Evolutionary conservation across 35 echinoderm and acorn worm genomes (phyloP), one percentile per base, ranked within the genome.

Genomic region (Strongylocentrotus purpuratus): DNA sequence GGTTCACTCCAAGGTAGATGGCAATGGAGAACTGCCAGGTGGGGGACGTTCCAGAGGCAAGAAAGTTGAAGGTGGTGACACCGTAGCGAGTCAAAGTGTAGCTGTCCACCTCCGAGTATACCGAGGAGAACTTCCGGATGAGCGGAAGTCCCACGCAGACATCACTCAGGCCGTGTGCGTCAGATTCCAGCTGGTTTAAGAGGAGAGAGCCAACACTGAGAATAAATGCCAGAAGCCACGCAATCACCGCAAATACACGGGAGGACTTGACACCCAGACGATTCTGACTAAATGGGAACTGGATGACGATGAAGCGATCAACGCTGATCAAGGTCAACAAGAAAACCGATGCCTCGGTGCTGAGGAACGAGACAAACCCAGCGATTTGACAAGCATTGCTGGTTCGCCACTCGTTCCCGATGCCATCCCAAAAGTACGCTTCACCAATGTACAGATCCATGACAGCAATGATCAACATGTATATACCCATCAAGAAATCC

Each of bases 321-420:
- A 98, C 59, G 47, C 94, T 97, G 33, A 98, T 95, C 18, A 97
- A 61, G 4, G 97, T 97, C 7, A 98, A 33, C 48, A 98, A 86
- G 48, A 97, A 95, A 6, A 98, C 96, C 18, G 97, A 96, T 15
- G 94, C 61, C 87, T 97, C 94, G 94, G 96, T 98, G 61, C 94
- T 94, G 31, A 98, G 22, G 0, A 94, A 86, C 11, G 97, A 95
- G 31, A 98, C 46, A 87, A 96, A 96, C 31, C 97, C 97, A 22
- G 95, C 94, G 47, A 97, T 86, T 48, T 93, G 70, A 93, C 97
- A 98, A 31, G 96, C 12, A 22, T 33, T 35, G 28, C 96, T 93
- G 7, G 45, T 46, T 87, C 94, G 88, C 96, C 96, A 97, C 31
- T 47, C 45, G 45, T 87, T 46, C 5, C 88, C 88, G 33, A 33